Evolutionary conservation across 2,888 invertebrate species (phyloP).

Genomic region (Cetonia aurata): DNA sequence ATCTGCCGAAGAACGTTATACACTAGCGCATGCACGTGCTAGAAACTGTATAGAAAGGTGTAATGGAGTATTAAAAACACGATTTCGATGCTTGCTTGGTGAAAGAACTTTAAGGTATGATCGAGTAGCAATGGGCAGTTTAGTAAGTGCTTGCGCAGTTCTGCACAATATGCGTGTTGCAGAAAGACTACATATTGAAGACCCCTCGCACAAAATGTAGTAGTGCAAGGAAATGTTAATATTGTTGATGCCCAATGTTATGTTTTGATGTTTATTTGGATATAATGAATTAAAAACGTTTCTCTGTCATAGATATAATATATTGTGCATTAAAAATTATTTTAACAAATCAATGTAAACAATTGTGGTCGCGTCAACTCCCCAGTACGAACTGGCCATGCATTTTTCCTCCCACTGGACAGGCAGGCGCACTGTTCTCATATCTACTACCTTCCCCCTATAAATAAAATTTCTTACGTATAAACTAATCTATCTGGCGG

Average conservation of each 20-base stretch:
- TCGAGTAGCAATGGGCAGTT: conserved; percentile 18
- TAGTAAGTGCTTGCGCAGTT: conserved; percentile 17
- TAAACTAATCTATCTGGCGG: too few relatives aligned
- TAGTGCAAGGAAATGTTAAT: not conserved
- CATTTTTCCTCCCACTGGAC: too few relatives aligned
- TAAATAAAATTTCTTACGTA: too few relatives aligned
- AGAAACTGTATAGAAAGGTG: conserved; percentile 47
- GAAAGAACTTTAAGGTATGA: conserved; percentile 37
- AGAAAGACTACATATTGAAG: not conserved
- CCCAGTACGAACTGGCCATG: too few relatives aligned
- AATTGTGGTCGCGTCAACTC: too few relatives aligned
- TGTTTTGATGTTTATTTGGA: too few relatives aligned
- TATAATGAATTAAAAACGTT: too few relatives aligned
- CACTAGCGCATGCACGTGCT: conserved; percentile 42
- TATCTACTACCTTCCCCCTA: too few relatives aligned
- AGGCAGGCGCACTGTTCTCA: too few relatives aligned
- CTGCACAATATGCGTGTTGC: conserved; percentile 18
- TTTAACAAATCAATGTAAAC: too few relatives aligned
- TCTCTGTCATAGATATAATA: too few relatives aligned
- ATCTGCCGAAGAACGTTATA: conserved; percentile 45
- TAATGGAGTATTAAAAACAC: conserved; percentile 45
- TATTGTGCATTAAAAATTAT: too few relatives aligned
- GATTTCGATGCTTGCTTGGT: conserved; percentile 47
- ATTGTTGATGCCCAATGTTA: not conserved
- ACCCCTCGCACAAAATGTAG: not conserved